Base-by-base conservation (phyloP, 2,888 invertebrate species). In the Molorchus minor region DNA sequence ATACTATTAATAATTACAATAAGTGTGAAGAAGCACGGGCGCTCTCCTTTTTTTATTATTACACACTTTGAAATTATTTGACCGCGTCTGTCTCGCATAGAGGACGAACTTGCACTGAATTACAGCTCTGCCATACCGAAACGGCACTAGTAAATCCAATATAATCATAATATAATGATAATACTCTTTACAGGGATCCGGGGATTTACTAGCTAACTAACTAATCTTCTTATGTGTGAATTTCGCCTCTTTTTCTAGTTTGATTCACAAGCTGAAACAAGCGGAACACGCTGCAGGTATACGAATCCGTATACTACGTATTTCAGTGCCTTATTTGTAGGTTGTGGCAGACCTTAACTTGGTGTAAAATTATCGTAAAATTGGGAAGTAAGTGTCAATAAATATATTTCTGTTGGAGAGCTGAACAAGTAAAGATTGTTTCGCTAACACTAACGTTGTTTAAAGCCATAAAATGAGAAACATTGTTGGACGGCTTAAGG, bases 121-220 rank as follows among this genome's bases (percentile, higher is more conserved):
- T 75, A 75, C 71, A 70, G 68, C 68, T 70, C 69, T 64, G 69
- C 62, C 63, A 67, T 61, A 64, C 73, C 75, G 72, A 78, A 79
- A 78, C 77, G 79, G 77, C 75, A 77, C 76, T 73, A 77, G 71
- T 73, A 79, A 80, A 80, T 80, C 80, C 80, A 80, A 79, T 80
- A 80, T 79, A 80, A 81, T 81, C 80, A 80, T 80, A 81, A 81
- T 81, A 79, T 80, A 79, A 80, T 80, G 79, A 78, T 81, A 80
- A 80, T 81, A 75, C 80, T 80, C 79, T 79, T 79, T 79, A 76
- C 79, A 68, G 76, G 77, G 78, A 80, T 80, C 78, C 76, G 72
- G 72, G 80, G 80, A 80, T 81, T 81, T 79, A 76, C 71, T 73
- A 75, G 78, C 76, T 72, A 68, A 71, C 69, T 65, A 64, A 77